Percentiles rank a stretch among this genome's conserved stretches.
phyloP scores from a whole-genome alignment of 2,113 vertebrate genomes.

The Oryzias celebensis region DNA sequence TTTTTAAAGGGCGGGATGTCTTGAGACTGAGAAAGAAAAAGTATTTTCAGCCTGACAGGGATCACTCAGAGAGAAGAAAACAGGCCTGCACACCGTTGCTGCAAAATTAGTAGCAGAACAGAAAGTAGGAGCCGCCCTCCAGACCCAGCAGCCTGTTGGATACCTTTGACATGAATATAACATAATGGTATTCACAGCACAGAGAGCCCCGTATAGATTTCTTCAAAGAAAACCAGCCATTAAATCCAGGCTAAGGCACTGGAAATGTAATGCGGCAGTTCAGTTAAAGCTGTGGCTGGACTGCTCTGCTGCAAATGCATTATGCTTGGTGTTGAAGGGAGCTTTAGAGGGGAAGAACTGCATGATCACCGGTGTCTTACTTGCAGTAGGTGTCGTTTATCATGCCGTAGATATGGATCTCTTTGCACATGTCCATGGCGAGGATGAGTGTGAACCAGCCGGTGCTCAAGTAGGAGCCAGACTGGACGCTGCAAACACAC shows the following conservation, averaged over 20 bases:
- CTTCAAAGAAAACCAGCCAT: slow-evolving; percentile 49
- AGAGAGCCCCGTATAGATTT: slow-evolving; percentile 55
- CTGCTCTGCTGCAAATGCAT: slow-evolving; percentile 22
- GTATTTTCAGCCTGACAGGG: slow-evolving; percentile 45
- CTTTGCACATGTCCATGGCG: slow-evolving; percentile 97
- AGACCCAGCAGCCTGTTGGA: slow-evolving; percentile 41
- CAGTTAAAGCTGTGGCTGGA: slow-evolving; percentile 26
- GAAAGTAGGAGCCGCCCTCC: slow-evolving; percentile 19
- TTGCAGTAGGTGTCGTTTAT: slow-evolving; percentile 99
- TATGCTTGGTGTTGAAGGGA: slow-evolving; percentile 1
- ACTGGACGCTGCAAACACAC: slow-evolving; percentile 87
- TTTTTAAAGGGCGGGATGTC: slow-evolving; percentile 25
- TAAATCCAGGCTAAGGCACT: slow-evolving; percentile 45
- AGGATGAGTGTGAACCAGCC: slow-evolving; percentile 99
- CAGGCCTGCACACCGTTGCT: slow-evolving; percentile 5
- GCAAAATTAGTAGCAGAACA: slow-evolving; percentile 21
- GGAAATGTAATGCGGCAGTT: slow-evolving; percentile 32
- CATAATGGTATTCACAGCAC: slow-evolving; percentile 46
- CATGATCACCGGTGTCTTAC: slow-evolving; percentile 73
- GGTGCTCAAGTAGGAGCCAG: slow-evolving; percentile 97
- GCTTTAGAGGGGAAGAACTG: no score
- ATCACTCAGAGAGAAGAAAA: slow-evolving; percentile 39
- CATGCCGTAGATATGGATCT: slow-evolving; percentile 97
- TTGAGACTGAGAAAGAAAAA: slow-evolving; percentile 20
- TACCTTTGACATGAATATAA: slow-evolving; percentile 13